Conservation (phyloP, 1,140 invertebrate genomes). For the Lineus longissimus region DNA sequence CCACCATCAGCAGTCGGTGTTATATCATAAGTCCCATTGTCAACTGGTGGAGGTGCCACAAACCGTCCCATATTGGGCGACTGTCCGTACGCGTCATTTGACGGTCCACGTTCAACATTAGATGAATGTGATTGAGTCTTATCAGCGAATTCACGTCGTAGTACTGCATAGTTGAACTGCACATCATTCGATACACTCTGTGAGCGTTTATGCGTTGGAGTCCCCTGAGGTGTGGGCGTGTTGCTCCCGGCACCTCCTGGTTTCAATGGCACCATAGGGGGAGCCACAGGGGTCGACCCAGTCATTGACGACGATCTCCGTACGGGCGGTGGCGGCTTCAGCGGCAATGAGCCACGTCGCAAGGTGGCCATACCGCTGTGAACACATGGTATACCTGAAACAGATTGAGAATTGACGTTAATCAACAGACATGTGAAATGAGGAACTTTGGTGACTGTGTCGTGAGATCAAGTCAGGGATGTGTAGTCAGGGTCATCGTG, state of each 20-base stretch:
- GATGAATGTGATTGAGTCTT: no score
- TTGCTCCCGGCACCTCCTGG: constrained; percentile 19
- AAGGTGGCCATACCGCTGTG: constrained; percentile 26
- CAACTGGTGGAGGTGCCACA: neutral
- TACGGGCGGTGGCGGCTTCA: constrained; percentile 78
- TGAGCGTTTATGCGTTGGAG: neutral
- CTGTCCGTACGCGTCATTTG: constrained; percentile 10
- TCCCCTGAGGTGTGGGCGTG: constrained; percentile 3
- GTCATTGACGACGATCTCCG: constrained; percentile 80
- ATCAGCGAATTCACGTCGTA: constrained; percentile 20
- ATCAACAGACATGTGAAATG: neutral
- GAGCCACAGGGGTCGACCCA: constrained; percentile 39
- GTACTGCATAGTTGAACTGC: neutral
- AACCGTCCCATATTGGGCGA: constrained; percentile 6
- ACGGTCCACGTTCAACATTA: constrained; percentile 7
- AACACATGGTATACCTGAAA: constrained; percentile 42
- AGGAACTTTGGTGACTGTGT: neutral
- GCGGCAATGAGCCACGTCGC: constrained; percentile 63
- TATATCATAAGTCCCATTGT: constrained; percentile 6
- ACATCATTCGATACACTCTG: neutral
- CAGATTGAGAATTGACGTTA: constrained; percentile 8
- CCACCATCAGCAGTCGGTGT: neutral
- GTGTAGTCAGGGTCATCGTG: neutral
- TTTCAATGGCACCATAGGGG: constrained; percentile 25
- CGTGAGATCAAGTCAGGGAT: neutral